These are phyloP conservation scores for Tricholaema leucomelas DNA, from an alignment of 2,113 vertebrate genomes.

Conservation along the genomic window DNA sequence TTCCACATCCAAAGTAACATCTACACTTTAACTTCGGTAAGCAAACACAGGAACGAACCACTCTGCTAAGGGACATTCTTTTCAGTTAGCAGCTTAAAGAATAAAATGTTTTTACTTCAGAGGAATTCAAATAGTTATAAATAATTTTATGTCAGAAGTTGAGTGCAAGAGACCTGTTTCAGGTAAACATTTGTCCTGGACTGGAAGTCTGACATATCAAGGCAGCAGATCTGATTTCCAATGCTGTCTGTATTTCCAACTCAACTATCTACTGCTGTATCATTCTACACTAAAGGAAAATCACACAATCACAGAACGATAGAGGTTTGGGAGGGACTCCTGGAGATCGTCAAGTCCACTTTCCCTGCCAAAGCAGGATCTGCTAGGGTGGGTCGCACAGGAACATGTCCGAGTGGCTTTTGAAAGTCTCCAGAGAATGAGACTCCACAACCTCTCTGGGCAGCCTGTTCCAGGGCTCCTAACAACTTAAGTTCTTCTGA, in stretches of 20 bases:
- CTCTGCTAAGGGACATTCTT: background rate
- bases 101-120: background rate
- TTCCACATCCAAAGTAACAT: background rate
- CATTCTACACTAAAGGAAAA: background rate
- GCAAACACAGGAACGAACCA: background rate
- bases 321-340: too few relatives aligned
- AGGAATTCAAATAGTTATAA: background rate
- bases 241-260: background rate
- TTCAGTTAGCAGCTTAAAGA: background rate
- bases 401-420: too few relatives aligned
- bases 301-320: too few relatives aligned
- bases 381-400: too few relatives aligned
- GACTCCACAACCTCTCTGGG: too few relatives aligned
- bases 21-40: background rate
- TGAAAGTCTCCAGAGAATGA: too few relatives aligned
- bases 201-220: background rate
- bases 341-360: too few relatives aligned
- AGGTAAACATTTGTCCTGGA: background rate
- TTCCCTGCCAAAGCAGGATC: too few relatives aligned
- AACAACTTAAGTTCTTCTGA: background rate
- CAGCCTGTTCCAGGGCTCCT: background rate
- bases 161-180: background rate
- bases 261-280: background rate
- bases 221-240: background rate
- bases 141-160: background rate